These are phyloP conservation scores for Cisticola juncidis DNA, from an alignment of 2,113 vertebrate species.

Conservation along the genomic window DNA sequence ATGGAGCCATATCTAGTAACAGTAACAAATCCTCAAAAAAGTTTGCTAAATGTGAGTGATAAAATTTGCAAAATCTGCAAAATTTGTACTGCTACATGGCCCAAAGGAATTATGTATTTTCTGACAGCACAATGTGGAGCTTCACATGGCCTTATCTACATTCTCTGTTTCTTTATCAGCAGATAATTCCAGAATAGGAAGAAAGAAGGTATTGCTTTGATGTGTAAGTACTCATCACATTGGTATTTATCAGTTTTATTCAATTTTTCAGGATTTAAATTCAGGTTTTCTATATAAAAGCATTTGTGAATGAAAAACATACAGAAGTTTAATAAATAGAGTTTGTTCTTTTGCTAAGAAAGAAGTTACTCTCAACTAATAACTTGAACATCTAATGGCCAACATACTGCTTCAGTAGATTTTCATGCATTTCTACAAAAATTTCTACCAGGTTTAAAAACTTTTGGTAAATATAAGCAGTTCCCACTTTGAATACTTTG, in stretches of 20 bases:
- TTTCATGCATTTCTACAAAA: not conserved
- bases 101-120: not conserved
- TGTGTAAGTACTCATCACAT: not conserved
- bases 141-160: not conserved
- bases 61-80: not conserved
- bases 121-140: not conserved
- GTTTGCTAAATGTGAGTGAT: not conserved
- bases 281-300: not conserved
- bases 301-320: not conserved
- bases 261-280: not conserved
- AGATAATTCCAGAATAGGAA: not conserved
- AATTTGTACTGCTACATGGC: not conserved
- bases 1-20: not conserved
- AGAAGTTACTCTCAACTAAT: not conserved
- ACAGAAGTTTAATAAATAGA: not conserved
- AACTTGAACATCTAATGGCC: not conserved
- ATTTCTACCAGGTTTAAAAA: not conserved
- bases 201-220: not conserved
- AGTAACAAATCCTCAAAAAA: not conserved
- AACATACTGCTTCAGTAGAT: not conserved
- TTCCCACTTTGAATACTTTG: not conserved
- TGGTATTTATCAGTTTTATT: not conserved
- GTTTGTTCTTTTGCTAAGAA: not conserved
- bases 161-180: not conserved
- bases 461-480: not conserved